Evolutionary conservation across 2,113 vertebrate species (phyloP).

Genomic region (Myotis davidii): DNA sequence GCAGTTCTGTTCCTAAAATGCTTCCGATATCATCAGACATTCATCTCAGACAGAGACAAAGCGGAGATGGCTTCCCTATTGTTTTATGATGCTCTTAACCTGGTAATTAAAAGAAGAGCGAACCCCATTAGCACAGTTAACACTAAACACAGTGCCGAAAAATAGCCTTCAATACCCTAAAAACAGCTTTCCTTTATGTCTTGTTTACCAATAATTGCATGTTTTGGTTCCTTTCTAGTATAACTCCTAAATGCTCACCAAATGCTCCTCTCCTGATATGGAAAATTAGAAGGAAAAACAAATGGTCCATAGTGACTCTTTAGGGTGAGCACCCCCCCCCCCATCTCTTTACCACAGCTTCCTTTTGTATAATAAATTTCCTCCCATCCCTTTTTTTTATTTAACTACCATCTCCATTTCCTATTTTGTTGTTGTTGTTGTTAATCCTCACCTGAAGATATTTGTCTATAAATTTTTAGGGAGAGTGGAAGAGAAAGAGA

Average conservation of each 20-base stretch:
- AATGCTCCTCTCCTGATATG: slow-evolving; percentile 42
- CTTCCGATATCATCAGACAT: slow-evolving; percentile 47
- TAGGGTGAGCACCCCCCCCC: neutral
- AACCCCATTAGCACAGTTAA: neutral
- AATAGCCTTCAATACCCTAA: slow-evolving; percentile 42
- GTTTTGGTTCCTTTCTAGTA: slow-evolving; percentile 33
- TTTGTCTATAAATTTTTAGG: too few species aligned
- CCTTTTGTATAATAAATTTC: neutral
- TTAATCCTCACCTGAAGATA: too few species aligned
- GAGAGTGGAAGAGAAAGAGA: too few species aligned
- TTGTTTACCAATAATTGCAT: slow-evolving; percentile 37
- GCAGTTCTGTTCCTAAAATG: slow-evolving; percentile 53
- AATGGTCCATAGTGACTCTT: neutral
- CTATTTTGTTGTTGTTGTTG: neutral
- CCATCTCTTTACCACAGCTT: neutral
- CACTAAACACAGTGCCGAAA: slow-evolving; percentile 53
- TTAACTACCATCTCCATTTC: neutral
- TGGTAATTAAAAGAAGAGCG: slow-evolving; percentile 48
- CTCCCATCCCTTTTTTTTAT: neutral
- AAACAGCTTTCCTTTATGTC: slow-evolving; percentile 33
- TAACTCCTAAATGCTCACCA: slow-evolving; percentile 42
- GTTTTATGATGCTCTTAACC: slow-evolving; percentile 59
- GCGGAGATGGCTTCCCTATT: slow-evolving; percentile 32
- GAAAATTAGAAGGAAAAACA: slow-evolving; percentile 39
- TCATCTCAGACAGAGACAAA: slow-evolving; percentile 40